Percentiles rank a stretch among this genome's conserved stretches.
Evolutionary conservation across 1,140 invertebrate genomes (phyloP).

Genomic region (Drosophila yakuba): DNA sequence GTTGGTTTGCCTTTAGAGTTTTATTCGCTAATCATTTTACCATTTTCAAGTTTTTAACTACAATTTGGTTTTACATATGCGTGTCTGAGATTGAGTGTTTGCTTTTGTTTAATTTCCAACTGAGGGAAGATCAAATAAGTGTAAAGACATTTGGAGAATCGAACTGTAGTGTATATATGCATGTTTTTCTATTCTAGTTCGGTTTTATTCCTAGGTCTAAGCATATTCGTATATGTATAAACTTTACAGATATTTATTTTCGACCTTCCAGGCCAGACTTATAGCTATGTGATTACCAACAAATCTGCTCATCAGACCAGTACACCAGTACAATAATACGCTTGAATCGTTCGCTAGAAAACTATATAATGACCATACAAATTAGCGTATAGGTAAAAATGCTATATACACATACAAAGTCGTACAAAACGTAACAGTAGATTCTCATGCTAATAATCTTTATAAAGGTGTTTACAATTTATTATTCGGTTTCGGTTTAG

Average conservation of each 20-base stretch:
- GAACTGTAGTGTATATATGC: slow-evolving; percentile 35
- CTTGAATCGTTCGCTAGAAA: slow-evolving; percentile 55
- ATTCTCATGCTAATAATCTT: slow-evolving; percentile 21
- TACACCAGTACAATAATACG: slow-evolving; percentile 34
- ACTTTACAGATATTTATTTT: slow-evolving; percentile 64
- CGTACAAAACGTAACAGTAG: slow-evolving; percentile 79
- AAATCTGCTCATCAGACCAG: slow-evolving; percentile 47
- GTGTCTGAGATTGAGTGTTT: slow-evolving; percentile 25
- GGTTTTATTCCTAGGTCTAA: slow-evolving; percentile 43
- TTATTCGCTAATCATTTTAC: slow-evolving; percentile 77
- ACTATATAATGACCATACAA: slow-evolving; percentile 59
- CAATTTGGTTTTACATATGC: slow-evolving; percentile 75
- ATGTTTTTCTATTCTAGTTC: slow-evolving; percentile 43
- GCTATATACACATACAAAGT: slow-evolving; percentile 76
- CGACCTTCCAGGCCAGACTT: slow-evolving; percentile 64
- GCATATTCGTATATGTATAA: slow-evolving; percentile 57
- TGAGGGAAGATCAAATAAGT: slow-evolving; percentile 10
- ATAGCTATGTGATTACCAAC: slow-evolving; percentile 64
- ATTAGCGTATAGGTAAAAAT: slow-evolving; percentile 63
- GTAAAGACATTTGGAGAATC: slow-evolving; percentile 31
- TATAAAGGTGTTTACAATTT: slow-evolving; percentile 12
- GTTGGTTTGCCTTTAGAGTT: slow-evolving; percentile 60
- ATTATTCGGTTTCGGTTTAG: slow-evolving; percentile 37
- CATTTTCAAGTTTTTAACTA: slow-evolving; percentile 80
- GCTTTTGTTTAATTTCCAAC: slow-evolving; percentile 7